A percentile compares a stretch with the other conserved stretches of the same genome.
Evolutionary conservation across 1,140 invertebrate species (phyloP).

Genomic region (Pogonomyrmex californicus): DNA sequence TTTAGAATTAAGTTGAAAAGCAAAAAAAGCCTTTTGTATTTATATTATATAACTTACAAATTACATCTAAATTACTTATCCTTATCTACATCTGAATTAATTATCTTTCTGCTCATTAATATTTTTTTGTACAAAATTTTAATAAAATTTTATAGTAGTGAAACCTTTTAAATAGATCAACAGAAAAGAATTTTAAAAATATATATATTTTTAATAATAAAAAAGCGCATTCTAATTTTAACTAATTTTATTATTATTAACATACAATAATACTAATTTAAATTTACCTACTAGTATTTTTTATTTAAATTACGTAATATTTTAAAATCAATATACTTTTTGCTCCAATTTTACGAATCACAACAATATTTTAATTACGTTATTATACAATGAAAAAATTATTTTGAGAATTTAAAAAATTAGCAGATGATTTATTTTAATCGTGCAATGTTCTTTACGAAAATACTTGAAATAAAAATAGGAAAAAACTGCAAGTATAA

Average conservation of each 20-base stretch:
- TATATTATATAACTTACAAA: conserved; percentile 10
- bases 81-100: neutral
- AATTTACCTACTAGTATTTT: conserved; percentile 6
- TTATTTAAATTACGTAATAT: neutral
- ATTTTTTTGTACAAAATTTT: neutral
- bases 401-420: neutral
- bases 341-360: neutral
- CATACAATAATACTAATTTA: neutral
- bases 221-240: neutral
- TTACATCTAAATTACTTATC: neutral
- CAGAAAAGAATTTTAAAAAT: neutral
- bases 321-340: neutral
- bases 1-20: neutral
- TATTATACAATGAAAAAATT: neutral
- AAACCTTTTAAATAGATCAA: neutral
- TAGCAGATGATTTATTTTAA: neutral
- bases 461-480: neutral
- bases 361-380: neutral
- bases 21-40: neutral
- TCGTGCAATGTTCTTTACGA: neutral
- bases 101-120: neutral
- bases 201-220: neutral
- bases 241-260: neutral
- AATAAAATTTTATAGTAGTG: neutral
- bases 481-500: neutral